A percentile compares a stretch with the other conserved stretches of the same genome.
Evolutionary conservation across 2,113 vertebrate genomes (phyloP).

Genomic region (Saccopteryx bilineata): DNA sequence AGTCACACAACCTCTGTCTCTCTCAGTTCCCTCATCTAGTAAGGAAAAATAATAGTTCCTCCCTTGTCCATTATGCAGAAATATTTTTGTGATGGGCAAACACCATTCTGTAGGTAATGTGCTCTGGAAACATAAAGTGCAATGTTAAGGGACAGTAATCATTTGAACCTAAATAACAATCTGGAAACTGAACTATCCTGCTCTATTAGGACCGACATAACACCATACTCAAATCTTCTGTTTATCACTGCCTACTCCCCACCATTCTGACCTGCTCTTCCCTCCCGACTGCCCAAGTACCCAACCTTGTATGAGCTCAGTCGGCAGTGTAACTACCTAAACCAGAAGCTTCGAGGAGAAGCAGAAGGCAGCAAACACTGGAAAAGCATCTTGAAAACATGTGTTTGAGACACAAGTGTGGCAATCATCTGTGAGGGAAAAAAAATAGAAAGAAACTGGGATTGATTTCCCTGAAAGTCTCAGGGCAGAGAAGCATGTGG

Average conservation of each 20-base stretch:
- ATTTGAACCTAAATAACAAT: not conserved
- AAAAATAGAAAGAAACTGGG: not conserved
- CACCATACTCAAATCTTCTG: not conserved
- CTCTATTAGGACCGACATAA: not conserved
- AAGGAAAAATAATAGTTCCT: not conserved
- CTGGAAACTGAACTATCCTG: not conserved
- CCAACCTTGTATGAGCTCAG: rapidly evolving
- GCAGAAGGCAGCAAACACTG: not conserved
- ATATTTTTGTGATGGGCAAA: not conserved
- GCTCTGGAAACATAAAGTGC: not conserved
- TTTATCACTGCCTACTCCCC: not conserved
- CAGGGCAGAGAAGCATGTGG: not conserved
- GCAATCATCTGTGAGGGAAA: not conserved
- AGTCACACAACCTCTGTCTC: not conserved
- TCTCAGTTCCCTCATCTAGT: not conserved
- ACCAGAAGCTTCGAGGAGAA: not conserved
- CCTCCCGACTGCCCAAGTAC: not conserved
- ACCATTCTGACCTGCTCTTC: not conserved
- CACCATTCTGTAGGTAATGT: not conserved
- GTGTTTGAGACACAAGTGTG: not conserved
- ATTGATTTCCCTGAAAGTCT: not conserved
- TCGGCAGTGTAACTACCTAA: not conserved
- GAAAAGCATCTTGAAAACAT: not conserved
- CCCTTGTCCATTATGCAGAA: not conserved
- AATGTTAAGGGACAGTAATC: not conserved